phyloP scores from a whole-genome alignment of 2,888 invertebrate genomes.

The Auanema freiburgensis region DNA sequence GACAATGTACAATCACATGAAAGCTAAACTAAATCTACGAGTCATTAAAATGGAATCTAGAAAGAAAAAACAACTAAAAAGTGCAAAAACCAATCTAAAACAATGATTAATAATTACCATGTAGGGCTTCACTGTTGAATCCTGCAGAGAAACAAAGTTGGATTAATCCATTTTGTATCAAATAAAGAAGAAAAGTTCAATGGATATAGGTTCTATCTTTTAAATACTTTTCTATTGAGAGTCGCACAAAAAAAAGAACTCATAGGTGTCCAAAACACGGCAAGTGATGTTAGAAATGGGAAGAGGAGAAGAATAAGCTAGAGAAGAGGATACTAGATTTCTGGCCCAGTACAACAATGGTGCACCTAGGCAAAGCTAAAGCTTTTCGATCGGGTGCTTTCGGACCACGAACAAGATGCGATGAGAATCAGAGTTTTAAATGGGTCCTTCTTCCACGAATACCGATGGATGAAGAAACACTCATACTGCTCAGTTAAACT shows the following conservation, averaged over 20 bases:
- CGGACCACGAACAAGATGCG: too few species aligned
- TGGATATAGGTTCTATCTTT: neutral
- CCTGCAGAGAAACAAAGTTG: constrained; percentile 17
- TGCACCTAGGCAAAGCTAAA: too few species aligned
- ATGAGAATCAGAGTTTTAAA: too few species aligned
- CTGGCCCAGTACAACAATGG: too few species aligned
- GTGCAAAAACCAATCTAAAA: constrained; percentile 4
- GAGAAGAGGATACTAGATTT: neutral
- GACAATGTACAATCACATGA: neutral
- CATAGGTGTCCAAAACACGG: neutral
- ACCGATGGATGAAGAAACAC: too few species aligned
- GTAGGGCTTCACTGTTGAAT: constrained; percentile 22
- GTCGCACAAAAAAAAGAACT: neutral
- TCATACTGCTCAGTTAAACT: neutral
- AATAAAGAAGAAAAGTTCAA: neutral
- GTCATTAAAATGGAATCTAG: neutral
- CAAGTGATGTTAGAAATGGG: too few species aligned
- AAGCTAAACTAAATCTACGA: constrained; percentile 8
- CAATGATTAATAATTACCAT: constrained; percentile 14
- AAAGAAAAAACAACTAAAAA: constrained; percentile 4
- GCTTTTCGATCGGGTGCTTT: too few species aligned
- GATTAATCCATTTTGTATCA: neutral
- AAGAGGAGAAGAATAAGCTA: neutral
- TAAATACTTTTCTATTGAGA: neutral
- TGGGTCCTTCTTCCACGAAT: too few species aligned